Conservation (phyloP, 1,140 invertebrate species). For the Helicoverpa zea region DNA sequence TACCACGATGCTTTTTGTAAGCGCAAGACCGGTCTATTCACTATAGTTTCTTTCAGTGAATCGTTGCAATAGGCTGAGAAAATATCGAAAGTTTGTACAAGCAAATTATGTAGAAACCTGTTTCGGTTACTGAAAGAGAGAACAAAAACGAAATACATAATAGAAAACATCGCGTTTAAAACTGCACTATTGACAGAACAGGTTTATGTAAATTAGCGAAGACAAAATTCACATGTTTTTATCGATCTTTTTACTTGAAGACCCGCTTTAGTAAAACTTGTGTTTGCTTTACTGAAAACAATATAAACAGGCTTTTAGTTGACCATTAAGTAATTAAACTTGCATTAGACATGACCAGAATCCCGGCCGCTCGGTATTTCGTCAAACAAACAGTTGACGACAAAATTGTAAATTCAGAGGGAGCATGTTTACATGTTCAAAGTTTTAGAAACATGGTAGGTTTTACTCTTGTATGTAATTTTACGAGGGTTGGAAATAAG, state of each 20-base stretch:
- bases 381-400: too few relatives aligned
- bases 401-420: neutral
- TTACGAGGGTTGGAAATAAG: neutral
- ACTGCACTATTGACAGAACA: neutral
- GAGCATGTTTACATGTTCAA: neutral
- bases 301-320: too few relatives aligned
- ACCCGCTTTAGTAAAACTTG: neutral
- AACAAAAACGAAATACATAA: neutral
- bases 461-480: too few relatives aligned
- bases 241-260: neutral
- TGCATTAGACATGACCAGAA: too few relatives aligned
- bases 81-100: neutral
- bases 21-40: neutral
- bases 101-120: neutral
- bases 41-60: neutral
- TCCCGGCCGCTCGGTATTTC: too few relatives aligned
- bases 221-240: constrained; percentile 6
- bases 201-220: neutral
- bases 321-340: too few relatives aligned
- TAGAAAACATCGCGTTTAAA: neutral
- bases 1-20: neutral
- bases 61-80: neutral
- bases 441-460: neutral
- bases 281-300: neutral
- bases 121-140: neutral